These are phyloP conservation scores for Drosophila longiperda DNA, from an alignment of 2,888 invertebrate genomes.

Conservation along the genomic window DNA sequence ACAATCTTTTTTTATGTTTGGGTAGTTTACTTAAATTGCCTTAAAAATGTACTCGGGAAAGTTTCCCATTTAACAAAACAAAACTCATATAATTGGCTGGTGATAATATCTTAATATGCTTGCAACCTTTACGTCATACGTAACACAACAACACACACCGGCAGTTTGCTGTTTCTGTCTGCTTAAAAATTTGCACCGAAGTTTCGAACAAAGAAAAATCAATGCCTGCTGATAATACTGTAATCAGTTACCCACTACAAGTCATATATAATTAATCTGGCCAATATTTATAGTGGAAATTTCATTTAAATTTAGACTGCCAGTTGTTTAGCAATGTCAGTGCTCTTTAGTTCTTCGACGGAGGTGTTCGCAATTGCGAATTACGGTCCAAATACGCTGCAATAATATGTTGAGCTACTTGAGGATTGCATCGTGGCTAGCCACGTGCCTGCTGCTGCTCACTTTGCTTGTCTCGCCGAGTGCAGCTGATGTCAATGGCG, in stretches of 20 bases:
- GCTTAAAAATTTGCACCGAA: conserved; percentile 2
- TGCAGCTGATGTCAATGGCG: conserved; percentile 23
- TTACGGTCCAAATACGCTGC: background rate
- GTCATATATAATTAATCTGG: conserved; percentile 9
- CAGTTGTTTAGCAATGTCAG: conserved; percentile 39
- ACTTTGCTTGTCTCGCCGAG: background rate
- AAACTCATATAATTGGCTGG: conserved; percentile 16
- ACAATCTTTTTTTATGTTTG: background rate
- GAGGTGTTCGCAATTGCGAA: conserved; percentile 7
- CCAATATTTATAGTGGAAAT: conserved; percentile 28
- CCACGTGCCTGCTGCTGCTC: conserved; percentile 15
- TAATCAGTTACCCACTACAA: conserved; percentile 31
- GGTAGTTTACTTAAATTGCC: background rate
- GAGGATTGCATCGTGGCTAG: background rate
- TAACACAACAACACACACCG: background rate
- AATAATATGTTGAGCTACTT: background rate
- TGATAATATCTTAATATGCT: conserved; percentile 35
- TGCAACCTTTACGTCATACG: conserved; percentile 9
- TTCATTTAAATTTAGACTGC: conserved; percentile 46
- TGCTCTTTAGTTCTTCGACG: conserved; percentile 35
- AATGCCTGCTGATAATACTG: conserved; percentile 22
- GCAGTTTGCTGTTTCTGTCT: background rate
- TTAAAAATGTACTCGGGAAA: conserved; percentile 11
- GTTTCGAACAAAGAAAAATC: conserved; percentile 22
- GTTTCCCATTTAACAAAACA: conserved; percentile 15